Evolutionary conservation across 2,888 invertebrate species (phyloP).

Genomic region (Apamea crenata): DNA sequence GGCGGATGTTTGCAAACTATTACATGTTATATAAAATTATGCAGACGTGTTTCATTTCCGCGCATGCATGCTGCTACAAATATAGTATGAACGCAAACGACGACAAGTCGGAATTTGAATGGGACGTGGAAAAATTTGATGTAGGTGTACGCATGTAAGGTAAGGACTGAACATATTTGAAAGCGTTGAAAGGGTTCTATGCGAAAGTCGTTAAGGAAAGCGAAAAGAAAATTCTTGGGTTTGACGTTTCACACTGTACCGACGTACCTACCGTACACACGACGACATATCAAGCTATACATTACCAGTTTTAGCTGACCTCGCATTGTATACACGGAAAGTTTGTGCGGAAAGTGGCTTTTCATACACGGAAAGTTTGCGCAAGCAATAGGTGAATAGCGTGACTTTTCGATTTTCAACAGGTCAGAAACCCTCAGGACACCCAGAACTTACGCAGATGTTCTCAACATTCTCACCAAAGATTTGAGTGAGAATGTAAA

Average conservation of each 20-base stretch:
- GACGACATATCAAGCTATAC: not conserved
- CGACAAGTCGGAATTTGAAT: slow-evolving; percentile 52
- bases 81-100: slow-evolving; percentile 55
- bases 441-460: too few relatives aligned
- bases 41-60: slow-evolving; percentile 63
- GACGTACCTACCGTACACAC: not conserved
- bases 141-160: slow-evolving; percentile 15
- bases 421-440: too few relatives aligned
- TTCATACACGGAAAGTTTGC: not conserved
- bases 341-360: not conserved
- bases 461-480: too few relatives aligned
- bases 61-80: slow-evolving; percentile 56
- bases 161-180: slow-evolving; percentile 16
- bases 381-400: not conserved
- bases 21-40: slow-evolving; percentile 62
- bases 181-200: slow-evolving; percentile 29
- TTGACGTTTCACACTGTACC: not conserved
- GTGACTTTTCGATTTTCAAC: not conserved
- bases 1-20: slow-evolving; percentile 62
- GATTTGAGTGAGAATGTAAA: not conserved
- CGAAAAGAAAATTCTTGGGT: not conserved
- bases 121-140: slow-evolving; percentile 49
- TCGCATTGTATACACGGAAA: not conserved
- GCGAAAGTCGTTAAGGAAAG: slow-evolving; percentile 28
- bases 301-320: not conserved